Conservation (phyloP, 2,797 vertebrate genomes). For the Carcharodon carcharias region DNA sequence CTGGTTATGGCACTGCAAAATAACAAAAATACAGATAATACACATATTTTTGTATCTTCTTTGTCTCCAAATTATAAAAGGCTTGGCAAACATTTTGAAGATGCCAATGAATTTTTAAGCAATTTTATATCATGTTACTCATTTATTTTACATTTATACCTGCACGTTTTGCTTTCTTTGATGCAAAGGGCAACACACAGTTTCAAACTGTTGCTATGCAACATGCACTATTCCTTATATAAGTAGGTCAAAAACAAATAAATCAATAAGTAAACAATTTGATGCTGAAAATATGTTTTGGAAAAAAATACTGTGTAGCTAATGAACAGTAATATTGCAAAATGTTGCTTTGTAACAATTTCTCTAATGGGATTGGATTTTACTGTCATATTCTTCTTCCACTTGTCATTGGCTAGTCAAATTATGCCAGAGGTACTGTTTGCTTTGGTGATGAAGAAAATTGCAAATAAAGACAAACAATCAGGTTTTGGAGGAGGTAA, state of each 20-base stretch:
- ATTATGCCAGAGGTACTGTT: neutral
- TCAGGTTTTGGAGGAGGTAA: neutral
- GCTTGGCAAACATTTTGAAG: neutral
- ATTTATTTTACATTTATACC: neutral
- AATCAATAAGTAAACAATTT: conserved; percentile 26
- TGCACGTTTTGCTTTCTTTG: neutral
- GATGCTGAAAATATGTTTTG: conserved; percentile 5
- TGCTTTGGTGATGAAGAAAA: neutral
- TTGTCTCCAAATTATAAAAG: neutral
- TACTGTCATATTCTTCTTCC: neutral
- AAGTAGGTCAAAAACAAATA: conserved; percentile 21
- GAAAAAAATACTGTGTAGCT: neutral
- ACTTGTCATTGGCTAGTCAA: neutral
- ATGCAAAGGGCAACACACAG: neutral
- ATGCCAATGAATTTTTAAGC: neutral
- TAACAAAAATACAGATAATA: neutral
- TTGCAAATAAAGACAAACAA: neutral
- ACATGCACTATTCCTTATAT: neutral
- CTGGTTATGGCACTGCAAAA: neutral
- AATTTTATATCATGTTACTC: neutral
- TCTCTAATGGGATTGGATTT: neutral
- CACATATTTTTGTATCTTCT: no score
- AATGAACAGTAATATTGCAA: neutral
- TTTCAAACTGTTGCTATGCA: conserved; percentile 26
- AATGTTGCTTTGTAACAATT: neutral